phyloP scores from a whole-genome alignment of 2,797 vertebrate species.

The Huso huso region DNA sequence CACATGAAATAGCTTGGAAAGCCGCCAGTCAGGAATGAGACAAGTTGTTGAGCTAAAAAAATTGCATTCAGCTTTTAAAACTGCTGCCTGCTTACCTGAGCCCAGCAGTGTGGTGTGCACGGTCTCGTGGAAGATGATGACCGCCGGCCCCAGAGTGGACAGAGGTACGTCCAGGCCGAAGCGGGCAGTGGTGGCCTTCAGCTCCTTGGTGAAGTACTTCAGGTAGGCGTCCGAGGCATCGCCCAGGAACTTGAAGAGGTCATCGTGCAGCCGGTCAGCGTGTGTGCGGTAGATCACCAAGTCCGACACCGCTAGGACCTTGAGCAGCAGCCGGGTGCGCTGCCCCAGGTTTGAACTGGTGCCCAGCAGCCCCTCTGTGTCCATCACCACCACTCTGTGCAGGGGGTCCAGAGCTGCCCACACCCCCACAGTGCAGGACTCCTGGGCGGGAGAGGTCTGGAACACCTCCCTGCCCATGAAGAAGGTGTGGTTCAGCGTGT shows the following conservation, averaged over 20 bases:
- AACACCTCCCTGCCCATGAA: slow-evolving; percentile 95
- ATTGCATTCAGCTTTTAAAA: no score
- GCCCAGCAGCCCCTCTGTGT: slow-evolving; percentile 92
- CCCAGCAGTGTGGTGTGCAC: slow-evolving; percentile 93
- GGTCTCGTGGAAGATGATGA: slow-evolving; percentile 97
- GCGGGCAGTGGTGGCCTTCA: slow-evolving; percentile 91
- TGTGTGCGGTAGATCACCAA: slow-evolving; percentile 94
- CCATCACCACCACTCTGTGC: slow-evolving; percentile 84
- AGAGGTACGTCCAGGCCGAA: slow-evolving; percentile 93
- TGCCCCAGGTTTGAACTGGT: slow-evolving; percentile 90
- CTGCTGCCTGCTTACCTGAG: slow-evolving; percentile 67
- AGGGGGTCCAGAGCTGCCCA: slow-evolving; percentile 94
- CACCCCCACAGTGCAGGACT: slow-evolving; percentile 94
- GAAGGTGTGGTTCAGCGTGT: slow-evolving; percentile 97
- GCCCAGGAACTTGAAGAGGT: slow-evolving; percentile 96
- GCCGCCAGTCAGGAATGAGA: no score
- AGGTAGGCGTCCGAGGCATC: slow-evolving; percentile 97
- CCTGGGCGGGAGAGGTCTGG: slow-evolving; percentile 90
- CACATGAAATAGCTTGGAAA: no score
- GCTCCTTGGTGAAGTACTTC: slow-evolving; percentile 91
- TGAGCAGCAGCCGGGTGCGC: slow-evolving; percentile 88
- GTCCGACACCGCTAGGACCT: slow-evolving; percentile 94
- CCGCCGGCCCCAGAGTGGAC: slow-evolving; percentile 88
- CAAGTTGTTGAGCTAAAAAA: no score
- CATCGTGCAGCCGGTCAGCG: slow-evolving; percentile 92